Base-by-base conservation (phyloP, 2,888 invertebrate species). In the Phorcus lineatus region DNA sequence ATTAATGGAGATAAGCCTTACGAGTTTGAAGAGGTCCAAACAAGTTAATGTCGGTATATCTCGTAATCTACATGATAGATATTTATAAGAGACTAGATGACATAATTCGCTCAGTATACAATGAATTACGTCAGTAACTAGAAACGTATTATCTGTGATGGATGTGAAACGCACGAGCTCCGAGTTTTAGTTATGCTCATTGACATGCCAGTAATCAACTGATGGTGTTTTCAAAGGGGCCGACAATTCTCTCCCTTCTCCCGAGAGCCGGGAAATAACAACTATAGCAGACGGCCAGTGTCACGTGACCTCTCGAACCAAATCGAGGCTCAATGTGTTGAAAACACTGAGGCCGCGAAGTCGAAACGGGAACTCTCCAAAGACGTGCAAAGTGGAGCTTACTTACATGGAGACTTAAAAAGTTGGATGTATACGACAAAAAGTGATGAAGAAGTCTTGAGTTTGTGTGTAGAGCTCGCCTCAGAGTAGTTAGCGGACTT, bases 211-310 rank as follows among this genome's bases (percentile, higher is more conserved):
- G 31, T 70, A 70, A 70, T 70, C 70, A 70, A 70, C 70, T 70
- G 70, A 70, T 70, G 70, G 19, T 24, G 70, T 36, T 70, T 36
- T 70, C 70, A 70, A 70, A 70, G 70, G n/a, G 70, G 70, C 70
- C 70, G 70, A 70, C 70, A 70, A 70, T 57, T 70, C 70, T 70
- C 70, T 70, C 70, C 70, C 70, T 40, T 70, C 70, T 31, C 70
- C 31, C 36, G 36, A 19, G 28, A 24, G 62, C 19, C 31, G 19
- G 70, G 19, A 36, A 31, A 36, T 36, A 31, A 70, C 70, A 70
- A 62, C 70, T 36, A 31, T 31, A 70, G 31, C 36, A 70, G 40
- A 40, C 70, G 36, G 70, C 62, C 13, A 24, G 62, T 16, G 40
- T 70, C 70, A 70, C 70, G 70, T 70, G 70, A 70, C 40, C 70